Evolutionary conservation across 2,113 vertebrate genomes (phyloP), one percentile per base, ranked within the genome.

Genomic region (Ptyas mucosa): DNA sequence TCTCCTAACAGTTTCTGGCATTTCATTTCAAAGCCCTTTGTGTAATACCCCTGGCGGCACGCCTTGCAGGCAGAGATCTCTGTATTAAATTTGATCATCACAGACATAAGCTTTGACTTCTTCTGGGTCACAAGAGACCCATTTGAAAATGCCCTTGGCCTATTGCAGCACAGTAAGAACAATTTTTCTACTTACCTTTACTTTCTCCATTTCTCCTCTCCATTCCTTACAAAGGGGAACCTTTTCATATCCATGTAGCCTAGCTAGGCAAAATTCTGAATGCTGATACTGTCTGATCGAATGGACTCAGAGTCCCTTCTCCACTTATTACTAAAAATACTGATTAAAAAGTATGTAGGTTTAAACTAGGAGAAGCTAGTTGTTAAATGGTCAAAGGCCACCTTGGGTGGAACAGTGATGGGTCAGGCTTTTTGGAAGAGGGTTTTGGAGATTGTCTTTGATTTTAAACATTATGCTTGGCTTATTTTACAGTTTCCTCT

Each of bases 1-100:
- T 97, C 96, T 97, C 97, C 94, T 98, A 98, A 98, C 98, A 97
- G 96, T 94, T 96, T 96, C 94, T 98, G 98, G 98, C 98, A 98
- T 98, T 98, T 98, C 97, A 94, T 96, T 97, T 96, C 96, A 94
- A 96, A 97, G 95, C 95, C 94, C 91, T 94, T 89, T 1, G 0
- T 87, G 95, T 91, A 92, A 94, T 85, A 95, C 92, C 95, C 91
- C 92, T 24, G 5, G 88, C 0, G 21, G 88, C 93, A 91, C 90
- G 93, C 94, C 96, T 94, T 39, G 24, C 51, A 95, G 96, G 95
- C 92, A 93, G 94, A 69, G 55, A 53, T 96, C 93, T 95, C 96
- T 92, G 58, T 94, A 96, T 96, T 97, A 97, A 97, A 96, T 64
- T 88, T 52, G 94, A 95, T 97, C 95, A 20, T 95, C 92, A 93